phyloP scores from a whole-genome alignment of 2,888 invertebrate genomes.

The Oligia latruncula region DNA sequence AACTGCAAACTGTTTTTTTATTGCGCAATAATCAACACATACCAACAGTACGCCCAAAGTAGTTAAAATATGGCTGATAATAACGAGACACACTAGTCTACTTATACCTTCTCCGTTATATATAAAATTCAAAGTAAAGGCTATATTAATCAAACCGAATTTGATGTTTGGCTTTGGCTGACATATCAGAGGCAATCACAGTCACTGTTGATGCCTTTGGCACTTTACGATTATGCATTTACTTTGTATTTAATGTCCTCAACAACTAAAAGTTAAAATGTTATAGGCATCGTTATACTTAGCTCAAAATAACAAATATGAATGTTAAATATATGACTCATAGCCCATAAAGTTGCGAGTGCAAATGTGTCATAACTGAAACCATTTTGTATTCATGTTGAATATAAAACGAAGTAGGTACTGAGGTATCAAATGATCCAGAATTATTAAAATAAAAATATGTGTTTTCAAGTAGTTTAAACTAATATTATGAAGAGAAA shows the following conservation, averaged over 20 bases:
- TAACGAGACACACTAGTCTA: no score
- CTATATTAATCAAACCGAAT: background rate
- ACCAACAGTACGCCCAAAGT: no score
- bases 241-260: slow-evolving; percentile 22
- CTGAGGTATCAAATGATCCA: background rate
- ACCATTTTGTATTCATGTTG: slow-evolving; percentile 19
- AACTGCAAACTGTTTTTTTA: no score
- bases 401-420: background rate
- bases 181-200: background rate
- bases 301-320: slow-evolving; percentile 36
- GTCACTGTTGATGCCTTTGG: background rate
- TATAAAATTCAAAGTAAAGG: background rate
- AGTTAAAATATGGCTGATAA: no score
- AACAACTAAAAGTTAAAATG: slow-evolving; percentile 11
- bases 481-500: background rate
- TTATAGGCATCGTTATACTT: slow-evolving; percentile 5
- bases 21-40: no score
- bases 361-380: slow-evolving; percentile 28
- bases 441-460: background rate
- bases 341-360: slow-evolving; percentile 18
- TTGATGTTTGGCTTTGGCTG: background rate
- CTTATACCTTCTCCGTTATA: no score
- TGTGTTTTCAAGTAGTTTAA: background rate
- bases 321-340: slow-evolving; percentile 26
- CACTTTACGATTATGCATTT: background rate